These are phyloP conservation scores for Apamea monoglypha DNA, from an alignment of 2,888 invertebrate species.

Conservation along the genomic window DNA sequence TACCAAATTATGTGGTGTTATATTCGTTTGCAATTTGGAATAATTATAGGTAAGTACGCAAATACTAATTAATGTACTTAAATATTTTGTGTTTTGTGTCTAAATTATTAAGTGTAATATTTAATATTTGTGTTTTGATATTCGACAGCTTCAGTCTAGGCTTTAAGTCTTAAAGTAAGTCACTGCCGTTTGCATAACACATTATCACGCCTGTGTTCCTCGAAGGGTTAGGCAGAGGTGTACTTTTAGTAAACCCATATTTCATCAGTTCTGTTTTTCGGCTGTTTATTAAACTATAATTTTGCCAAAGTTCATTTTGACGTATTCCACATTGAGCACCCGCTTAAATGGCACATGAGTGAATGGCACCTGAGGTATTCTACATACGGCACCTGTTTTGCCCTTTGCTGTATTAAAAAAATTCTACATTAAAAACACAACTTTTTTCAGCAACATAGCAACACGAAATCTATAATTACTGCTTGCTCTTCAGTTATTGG, in stretches of 20 bases:
- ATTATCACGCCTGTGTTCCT: not conserved
- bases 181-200: not conserved
- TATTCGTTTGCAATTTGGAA: not conserved
- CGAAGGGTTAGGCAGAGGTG: not conserved
- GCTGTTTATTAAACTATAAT: too few relatives aligned
- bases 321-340: too few relatives aligned
- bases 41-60: not conserved
- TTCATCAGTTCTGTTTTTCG: not conserved
- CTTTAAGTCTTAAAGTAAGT: not conserved
- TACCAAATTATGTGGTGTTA: not conserved
- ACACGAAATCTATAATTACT: too few relatives aligned
- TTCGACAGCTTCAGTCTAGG: not conserved
- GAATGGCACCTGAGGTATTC: too few relatives aligned
- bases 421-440: not conserved
- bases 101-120: not conserved
- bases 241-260: not conserved
- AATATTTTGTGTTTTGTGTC: not conserved
- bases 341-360: too few relatives aligned
- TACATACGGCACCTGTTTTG: not conserved
- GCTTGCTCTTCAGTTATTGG: not conserved
- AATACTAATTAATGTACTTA: not conserved
- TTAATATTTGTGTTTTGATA: not conserved
- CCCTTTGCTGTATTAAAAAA: not conserved
- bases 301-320: too few relatives aligned
- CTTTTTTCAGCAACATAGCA: too few relatives aligned